These are phyloP conservation scores for Dolichoris vasculosae DNA, from an alignment of 1,140 invertebrate species.

Conservation along the genomic window DNA sequence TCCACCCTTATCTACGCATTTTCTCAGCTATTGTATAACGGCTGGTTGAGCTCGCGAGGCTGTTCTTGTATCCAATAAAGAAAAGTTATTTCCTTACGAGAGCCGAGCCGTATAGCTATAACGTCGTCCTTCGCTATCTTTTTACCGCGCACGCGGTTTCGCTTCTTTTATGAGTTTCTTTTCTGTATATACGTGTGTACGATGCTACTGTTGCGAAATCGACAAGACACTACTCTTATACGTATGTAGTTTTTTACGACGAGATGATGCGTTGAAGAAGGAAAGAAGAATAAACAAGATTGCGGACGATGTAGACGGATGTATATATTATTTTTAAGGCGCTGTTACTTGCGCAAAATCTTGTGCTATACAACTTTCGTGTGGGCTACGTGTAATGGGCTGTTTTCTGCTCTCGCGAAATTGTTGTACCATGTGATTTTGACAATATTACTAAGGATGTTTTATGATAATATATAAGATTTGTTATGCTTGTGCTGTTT, in stretches of 20 bases:
- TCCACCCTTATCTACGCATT: not conserved
- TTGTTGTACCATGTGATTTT: not conserved
- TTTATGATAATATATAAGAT: not conserved
- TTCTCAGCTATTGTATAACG: not conserved
- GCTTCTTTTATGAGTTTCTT: not conserved
- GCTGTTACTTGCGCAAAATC: not conserved
- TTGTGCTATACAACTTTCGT: not conserved
- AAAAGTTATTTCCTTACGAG: conserved; percentile 62
- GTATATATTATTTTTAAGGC: conserved; percentile 14
- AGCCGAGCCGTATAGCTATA: not conserved
- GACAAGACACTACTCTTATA: not conserved
- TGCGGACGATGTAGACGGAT: not conserved
- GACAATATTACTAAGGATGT: not conserved
- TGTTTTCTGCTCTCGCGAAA: not conserved
- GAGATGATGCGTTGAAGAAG: not conserved
- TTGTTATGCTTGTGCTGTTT: not conserved
- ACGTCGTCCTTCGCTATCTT: not conserved
- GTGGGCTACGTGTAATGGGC: not conserved
- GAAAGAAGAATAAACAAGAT: not conserved
- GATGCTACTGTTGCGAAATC: not conserved
- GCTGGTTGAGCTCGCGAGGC: not conserved
- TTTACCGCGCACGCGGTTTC: not conserved
- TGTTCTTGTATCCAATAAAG: conserved; percentile 62
- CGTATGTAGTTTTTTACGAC: not conserved
- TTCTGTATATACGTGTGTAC: not conserved